Evolutionary conservation across 2,113 vertebrate genomes (phyloP).

Genomic region (Todiramphus chloris): DNA sequence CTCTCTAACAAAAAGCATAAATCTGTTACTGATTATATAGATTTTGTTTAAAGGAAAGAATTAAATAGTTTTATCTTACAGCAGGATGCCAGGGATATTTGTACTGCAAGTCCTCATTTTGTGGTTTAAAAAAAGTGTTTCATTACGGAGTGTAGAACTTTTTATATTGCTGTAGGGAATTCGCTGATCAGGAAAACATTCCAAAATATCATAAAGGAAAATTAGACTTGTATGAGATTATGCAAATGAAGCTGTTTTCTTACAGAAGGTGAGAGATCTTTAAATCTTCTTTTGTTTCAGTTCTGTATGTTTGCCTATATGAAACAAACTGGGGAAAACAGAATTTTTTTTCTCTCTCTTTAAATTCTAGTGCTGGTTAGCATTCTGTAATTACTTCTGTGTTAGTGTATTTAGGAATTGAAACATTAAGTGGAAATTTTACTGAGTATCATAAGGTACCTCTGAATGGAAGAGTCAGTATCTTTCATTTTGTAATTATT

Average conservation of each 20-base stretch:
- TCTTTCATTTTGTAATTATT: neutral
- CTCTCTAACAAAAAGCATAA: slow-evolving; percentile 3
- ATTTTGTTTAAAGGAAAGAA: slow-evolving; percentile 30
- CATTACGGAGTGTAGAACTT: neutral
- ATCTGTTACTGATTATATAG: slow-evolving; percentile 7
- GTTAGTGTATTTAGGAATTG: neutral
- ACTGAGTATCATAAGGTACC: neutral
- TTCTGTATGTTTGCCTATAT: neutral
- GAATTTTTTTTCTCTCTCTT: neutral
- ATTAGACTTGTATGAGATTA: slow-evolving; percentile 19
- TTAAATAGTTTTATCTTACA: neutral
- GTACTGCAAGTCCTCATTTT: slow-evolving; percentile 13
- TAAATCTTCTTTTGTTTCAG: neutral
- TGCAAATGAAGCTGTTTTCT: slow-evolving; percentile 23
- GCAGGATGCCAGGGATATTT: neutral
- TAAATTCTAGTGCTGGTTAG: neutral
- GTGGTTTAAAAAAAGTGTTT: slow-evolving; percentile 5
- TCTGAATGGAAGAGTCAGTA: neutral
- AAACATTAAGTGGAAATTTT: neutral
- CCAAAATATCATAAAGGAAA: slow-evolving; percentile 50
- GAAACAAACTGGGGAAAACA: neutral
- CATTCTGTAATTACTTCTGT: neutral
- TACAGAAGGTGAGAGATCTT: neutral
- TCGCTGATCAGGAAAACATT: slow-evolving; percentile 45
- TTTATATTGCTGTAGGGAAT: neutral